phyloP scores from a whole-genome alignment of 2,797 vertebrate genomes.

The Steatocranus sp. region DNA sequence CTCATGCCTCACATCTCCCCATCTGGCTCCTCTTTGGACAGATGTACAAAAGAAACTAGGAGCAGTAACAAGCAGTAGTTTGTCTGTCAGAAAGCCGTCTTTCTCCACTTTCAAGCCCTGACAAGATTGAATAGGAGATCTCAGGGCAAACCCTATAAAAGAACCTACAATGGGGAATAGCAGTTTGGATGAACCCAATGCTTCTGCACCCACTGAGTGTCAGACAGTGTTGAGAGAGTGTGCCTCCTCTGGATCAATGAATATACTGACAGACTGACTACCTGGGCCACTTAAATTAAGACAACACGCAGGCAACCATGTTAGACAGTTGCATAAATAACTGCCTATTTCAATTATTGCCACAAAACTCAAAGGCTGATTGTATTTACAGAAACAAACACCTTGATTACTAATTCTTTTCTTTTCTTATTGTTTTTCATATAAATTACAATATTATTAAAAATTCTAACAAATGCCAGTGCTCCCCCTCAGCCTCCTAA shows the following conservation, averaged over 20 bases:
- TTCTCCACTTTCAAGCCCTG: conserved; percentile 11
- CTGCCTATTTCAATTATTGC: background rate
- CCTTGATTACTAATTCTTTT: background rate
- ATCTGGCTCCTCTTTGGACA: conserved; percentile 10
- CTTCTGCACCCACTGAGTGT: conserved; percentile 34
- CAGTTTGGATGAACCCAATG: background rate
- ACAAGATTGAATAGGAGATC: conserved; percentile 22
- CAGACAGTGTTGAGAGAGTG: conserved; percentile 8
- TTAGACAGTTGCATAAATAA: background rate
- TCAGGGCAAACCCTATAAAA: conserved; percentile 9
- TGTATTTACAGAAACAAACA: background rate
- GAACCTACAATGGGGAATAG: conserved; percentile 8
- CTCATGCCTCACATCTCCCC: background rate
- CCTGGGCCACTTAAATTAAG: background rate
- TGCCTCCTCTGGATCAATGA: conserved; percentile 17
- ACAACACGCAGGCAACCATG: background rate
- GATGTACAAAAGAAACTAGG: background rate
- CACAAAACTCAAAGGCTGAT: background rate
- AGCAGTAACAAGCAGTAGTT: conserved; percentile 25
- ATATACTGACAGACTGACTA: conserved; percentile 3
- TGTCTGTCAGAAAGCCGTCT: background rate
- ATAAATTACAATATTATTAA: background rate
- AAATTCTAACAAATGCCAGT: background rate
- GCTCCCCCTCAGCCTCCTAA: background rate
- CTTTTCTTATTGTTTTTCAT: background rate